A percentile compares a stretch with the other conserved stretches of the same genome.
Evolutionary conservation across 2,888 invertebrate species (phyloP).

Genomic region (Coremacera marginata): DNA sequence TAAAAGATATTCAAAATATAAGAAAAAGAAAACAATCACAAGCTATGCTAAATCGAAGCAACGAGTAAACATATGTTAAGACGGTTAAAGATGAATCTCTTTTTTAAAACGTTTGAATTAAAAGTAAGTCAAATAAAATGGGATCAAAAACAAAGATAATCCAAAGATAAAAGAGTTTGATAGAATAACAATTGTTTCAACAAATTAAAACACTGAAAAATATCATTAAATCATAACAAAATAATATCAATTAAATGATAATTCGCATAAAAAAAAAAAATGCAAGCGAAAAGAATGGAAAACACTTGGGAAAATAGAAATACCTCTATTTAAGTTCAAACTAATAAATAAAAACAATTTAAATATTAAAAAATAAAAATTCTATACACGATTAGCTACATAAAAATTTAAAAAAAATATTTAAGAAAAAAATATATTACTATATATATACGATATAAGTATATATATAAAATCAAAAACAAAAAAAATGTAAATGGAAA

Average conservation of each 20-base stretch:
- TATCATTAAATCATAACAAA: neutral
- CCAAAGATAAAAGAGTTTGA: neutral
- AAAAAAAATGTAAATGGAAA: neutral
- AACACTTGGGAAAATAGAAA: constrained; percentile 70
- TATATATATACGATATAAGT: constrained; percentile 36
- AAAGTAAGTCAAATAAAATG: no score
- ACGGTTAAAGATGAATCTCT: no score
- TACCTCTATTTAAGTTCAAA: constrained; percentile 71
- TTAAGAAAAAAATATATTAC: constrained; percentile 16
- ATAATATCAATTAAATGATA: neutral
- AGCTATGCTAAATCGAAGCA: no score
- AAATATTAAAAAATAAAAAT: constrained; percentile 44
- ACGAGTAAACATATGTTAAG: no score
- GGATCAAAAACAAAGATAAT: no score
- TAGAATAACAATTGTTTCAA: neutral
- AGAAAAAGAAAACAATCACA: no score
- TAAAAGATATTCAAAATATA: no score
- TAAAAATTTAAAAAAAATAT: constrained; percentile 28
- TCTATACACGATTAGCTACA: constrained; percentile 17
- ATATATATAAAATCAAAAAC: constrained; percentile 6
- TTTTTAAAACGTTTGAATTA: no score
- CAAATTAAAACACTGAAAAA: constrained; percentile 38
- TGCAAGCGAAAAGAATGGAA: constrained; percentile 39
- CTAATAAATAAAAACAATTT: constrained; percentile 39
- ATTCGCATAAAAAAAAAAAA: constrained; percentile 22